These are phyloP conservation scores for Drosophila parthenogenetica DNA, from an alignment of 2,888 invertebrate species.

Conservation along the genomic window DNA sequence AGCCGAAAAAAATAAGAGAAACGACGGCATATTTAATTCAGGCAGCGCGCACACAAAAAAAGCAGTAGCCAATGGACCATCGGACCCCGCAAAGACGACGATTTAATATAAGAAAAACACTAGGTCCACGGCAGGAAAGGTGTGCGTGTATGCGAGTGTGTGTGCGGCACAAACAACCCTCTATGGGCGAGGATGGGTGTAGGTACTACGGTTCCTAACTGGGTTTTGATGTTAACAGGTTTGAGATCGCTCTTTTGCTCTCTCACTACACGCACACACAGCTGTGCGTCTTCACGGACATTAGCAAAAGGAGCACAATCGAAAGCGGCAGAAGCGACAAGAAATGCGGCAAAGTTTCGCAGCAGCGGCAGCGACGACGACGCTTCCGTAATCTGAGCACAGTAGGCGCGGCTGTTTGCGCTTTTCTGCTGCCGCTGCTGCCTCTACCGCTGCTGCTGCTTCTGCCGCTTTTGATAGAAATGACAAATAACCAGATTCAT, in stretches of 20 bases:
- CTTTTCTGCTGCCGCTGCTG: conserved; percentile 65
- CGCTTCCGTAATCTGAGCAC: conserved; percentile 84
- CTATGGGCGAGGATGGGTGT: conserved; percentile 66
- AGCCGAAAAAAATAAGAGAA: conserved; percentile 45
- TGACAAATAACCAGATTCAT: conserved; percentile 85
- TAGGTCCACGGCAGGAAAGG: conserved; percentile 53
- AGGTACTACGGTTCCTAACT: conserved; percentile 66
- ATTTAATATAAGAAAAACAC: conserved; percentile 81
- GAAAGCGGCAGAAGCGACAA: conserved; percentile 17
- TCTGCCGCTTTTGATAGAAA: conserved; percentile 70
- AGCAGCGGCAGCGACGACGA: conserved; percentile 14
- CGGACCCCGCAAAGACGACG: conserved; percentile 61
- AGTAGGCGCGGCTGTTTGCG: conserved; percentile 83
- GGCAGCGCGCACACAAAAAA: conserved; percentile 51
- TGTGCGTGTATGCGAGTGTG: conserved; percentile 46
- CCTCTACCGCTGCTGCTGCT: conserved; percentile 16
- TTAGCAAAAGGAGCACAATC: conserved; percentile 58
- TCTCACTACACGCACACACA: conserved; percentile 53
- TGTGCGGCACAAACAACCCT: conserved; percentile 69
- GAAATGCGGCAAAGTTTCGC: no score
- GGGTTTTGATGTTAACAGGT: conserved; percentile 84
- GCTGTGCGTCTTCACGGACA: conserved; percentile 78
- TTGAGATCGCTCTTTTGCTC: conserved; percentile 59
- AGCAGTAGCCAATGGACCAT: conserved; percentile 56
- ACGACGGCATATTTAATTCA: conserved; percentile 76